phyloP scores from a whole-genome alignment of 2,113 vertebrate genomes.

The Rafetus swinhoei region DNA sequence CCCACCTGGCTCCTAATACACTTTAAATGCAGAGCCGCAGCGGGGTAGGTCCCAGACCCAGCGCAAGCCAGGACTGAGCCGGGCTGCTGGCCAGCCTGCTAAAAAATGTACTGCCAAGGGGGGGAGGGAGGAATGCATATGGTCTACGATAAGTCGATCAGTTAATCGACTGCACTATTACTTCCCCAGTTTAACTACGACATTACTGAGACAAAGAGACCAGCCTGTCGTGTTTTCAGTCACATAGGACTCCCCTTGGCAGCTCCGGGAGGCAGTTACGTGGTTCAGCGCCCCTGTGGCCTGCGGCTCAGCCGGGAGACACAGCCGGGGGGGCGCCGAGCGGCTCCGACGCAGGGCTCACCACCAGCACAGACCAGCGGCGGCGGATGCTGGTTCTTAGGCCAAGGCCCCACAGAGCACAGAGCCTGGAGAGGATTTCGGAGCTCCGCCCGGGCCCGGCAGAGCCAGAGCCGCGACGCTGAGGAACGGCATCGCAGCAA shows the following conservation, averaged over 20 bases:
- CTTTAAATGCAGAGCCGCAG: no score
- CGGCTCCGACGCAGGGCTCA: not conserved
- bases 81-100: no score
- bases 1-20: no score
- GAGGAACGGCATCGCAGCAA: not conserved
- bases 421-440: not conserved
- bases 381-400: not conserved
- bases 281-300: not conserved
- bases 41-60: no score
- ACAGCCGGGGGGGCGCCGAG: not conserved
- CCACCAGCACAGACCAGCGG: not conserved
- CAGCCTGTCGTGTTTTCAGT: not conserved
- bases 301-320: not conserved
- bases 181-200: not conserved
- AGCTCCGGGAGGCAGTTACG: not conserved
- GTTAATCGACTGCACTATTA: no score
- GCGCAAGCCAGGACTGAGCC: no score
- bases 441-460: not conserved
- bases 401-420: not conserved
- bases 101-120: no score
- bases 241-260: not conserved
- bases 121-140: no score
- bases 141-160: no score
- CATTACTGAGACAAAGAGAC: not conserved
- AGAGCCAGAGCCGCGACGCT: not conserved